Evolutionary conservation across 2,888 invertebrate species (phyloP).

Genomic region (Chaitophorus viminalis): DNA sequence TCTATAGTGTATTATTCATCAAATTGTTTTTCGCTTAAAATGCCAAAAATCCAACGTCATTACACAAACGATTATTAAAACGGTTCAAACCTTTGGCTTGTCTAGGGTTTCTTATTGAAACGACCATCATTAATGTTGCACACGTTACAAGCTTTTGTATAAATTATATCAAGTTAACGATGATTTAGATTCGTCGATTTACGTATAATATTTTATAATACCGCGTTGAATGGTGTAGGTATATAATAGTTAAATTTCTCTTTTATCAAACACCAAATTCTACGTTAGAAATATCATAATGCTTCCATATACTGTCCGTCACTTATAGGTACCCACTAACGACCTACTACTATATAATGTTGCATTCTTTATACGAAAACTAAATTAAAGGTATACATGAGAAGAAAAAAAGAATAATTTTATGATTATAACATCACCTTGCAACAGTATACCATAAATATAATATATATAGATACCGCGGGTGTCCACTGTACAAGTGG

Average conservation of each 20-base stretch:
- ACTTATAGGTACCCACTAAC: neutral
- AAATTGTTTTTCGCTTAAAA: slow-evolving; percentile 36
- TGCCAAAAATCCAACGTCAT: slow-evolving; percentile 23
- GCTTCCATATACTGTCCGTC: neutral
- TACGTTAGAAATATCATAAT: neutral
- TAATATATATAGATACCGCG: no score
- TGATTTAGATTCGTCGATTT: neutral
- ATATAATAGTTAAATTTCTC: no score
- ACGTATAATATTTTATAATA: neutral
- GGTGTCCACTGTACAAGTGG: no score
- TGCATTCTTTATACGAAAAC: neutral
- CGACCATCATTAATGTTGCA: neutral
- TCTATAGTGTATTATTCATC: neutral
- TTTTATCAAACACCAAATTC: no score
- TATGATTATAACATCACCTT: no score
- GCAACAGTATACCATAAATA: neutral
- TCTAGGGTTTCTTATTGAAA: slow-evolving; percentile 18
- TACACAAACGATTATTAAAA: slow-evolving; percentile 10
- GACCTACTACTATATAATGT: neutral
- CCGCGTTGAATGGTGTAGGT: neutral
- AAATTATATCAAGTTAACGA: neutral
- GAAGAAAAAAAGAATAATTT: neutral
- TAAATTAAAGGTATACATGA: neutral
- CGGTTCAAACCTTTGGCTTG: neutral
- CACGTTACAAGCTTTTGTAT: neutral